Evolutionary conservation across 2,113 vertebrate species (phyloP).

Genomic region (Passer domesticus): DNA sequence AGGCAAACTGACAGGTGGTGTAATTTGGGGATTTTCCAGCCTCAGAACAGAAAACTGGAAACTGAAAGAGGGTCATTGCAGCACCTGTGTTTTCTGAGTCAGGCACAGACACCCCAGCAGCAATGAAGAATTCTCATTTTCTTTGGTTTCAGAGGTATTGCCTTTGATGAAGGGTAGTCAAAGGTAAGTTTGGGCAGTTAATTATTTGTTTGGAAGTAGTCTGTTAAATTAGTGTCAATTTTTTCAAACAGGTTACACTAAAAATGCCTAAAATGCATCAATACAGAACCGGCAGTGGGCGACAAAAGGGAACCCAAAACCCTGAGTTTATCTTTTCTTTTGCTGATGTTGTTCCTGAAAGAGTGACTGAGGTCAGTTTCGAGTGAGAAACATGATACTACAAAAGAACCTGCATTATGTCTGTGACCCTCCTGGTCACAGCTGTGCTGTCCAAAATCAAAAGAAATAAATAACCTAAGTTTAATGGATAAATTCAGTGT

Average conservation of each 20-base stretch:
- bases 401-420: not conserved
- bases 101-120: not conserved
- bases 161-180: not conserved
- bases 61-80: not conserved
- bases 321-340: not conserved
- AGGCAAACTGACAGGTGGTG: fast-evolving
- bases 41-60: not conserved
- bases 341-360: not conserved
- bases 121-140: not conserved
- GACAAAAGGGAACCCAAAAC: not conserved
- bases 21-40: not conserved
- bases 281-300: not conserved
- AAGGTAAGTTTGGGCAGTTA: not conserved
- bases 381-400: fast-evolving
- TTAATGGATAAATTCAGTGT: not conserved
- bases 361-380: fast-evolving
- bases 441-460: not conserved
- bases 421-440: not conserved
- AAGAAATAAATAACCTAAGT: not conserved
- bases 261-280: not conserved
- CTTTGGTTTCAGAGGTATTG: not conserved
- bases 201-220: not conserved
- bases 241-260: not conserved
- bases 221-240: not conserved
- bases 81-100: not conserved